Evolutionary conservation across 1,140 invertebrate species (phyloP).

Genomic region (Nasonia giraulti): DNA sequence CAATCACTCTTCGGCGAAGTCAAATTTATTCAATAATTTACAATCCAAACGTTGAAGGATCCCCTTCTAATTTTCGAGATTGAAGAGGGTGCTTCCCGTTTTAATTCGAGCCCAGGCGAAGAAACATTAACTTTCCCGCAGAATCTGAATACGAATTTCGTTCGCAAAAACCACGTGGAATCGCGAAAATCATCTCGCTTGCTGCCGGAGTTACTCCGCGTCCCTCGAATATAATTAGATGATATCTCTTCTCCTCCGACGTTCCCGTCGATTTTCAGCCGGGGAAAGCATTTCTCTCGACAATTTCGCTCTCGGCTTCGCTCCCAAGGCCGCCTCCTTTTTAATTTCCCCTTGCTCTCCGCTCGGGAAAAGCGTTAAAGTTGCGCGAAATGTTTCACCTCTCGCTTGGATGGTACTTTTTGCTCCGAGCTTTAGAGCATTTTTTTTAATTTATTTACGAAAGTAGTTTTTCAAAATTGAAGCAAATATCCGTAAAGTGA

Average conservation of each 20-base stretch:
- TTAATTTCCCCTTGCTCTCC: not conserved
- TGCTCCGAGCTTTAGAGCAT: too few species aligned
- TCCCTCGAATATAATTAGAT: conserved; percentile 20
- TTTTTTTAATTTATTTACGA: too few species aligned
- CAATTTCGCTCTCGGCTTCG: not conserved
- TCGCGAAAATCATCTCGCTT: not conserved
- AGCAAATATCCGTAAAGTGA: too few species aligned
- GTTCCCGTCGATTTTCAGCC: not conserved
- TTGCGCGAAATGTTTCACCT: too few species aligned
- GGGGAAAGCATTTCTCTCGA: not conserved
- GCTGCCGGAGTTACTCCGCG: not conserved
- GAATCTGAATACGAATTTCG: not conserved
- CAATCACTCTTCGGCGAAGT: too few species aligned
- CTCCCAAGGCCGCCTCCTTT: conserved; percentile 1
- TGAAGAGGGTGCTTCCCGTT: not conserved
- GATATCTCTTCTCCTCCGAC: not conserved
- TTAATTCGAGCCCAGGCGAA: not conserved
- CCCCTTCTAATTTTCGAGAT: too few species aligned
- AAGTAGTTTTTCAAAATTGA: too few species aligned
- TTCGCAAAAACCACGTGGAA: not conserved
- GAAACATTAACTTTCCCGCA: not conserved
- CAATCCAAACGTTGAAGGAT: too few species aligned
- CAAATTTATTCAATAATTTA: too few species aligned
- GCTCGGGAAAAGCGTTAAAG: too few species aligned
- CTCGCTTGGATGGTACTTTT: too few species aligned